Percentiles rank a stretch among this genome's conserved stretches.
Evolutionary conservation across 2,113 vertebrate genomes (phyloP).

Genomic region (Leuciscus idus): DNA sequence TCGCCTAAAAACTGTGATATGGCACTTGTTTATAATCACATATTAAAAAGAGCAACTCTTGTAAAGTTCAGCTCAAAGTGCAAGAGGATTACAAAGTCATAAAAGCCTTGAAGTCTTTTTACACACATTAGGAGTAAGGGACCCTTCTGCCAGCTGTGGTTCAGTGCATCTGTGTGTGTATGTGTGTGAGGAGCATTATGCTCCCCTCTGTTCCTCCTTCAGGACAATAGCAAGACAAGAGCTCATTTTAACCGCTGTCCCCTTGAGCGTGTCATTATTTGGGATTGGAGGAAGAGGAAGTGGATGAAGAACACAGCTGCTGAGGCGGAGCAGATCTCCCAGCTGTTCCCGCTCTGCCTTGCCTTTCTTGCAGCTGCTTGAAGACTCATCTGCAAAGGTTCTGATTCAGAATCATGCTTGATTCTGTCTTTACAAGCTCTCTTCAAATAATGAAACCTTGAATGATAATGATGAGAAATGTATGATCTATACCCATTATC

Average conservation of each 20-base stretch:
- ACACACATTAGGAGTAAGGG: constrained; percentile 31
- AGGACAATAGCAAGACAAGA: constrained; percentile 49
- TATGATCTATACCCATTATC: neutral
- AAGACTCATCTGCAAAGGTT: constrained; percentile 22
- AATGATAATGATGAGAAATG: neutral
- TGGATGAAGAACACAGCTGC: constrained; percentile 64
- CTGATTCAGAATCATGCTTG: neutral
- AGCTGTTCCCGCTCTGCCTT: constrained; percentile 63
- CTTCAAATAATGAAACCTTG: neutral
- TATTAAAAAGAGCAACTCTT: constrained; percentile 20
- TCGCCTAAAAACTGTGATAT: constrained; percentile 13
- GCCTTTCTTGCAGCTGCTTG: constrained; percentile 59
- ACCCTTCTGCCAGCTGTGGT: constrained; percentile 54
- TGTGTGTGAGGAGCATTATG: constrained; percentile 24
- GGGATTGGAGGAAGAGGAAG: constrained; percentile 27
- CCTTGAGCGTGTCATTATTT: constrained; percentile 37
- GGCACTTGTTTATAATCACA: neutral
- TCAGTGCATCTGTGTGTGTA: constrained; percentile 37
- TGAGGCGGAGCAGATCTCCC: constrained; percentile 54
- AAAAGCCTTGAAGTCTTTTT: constrained; percentile 44
- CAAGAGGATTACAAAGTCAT: constrained; percentile 31
- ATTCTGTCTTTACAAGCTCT: neutral
- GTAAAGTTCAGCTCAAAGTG: neutral
- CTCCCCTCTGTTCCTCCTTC: constrained; percentile 15
- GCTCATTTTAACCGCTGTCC: constrained; percentile 49